phyloP scores from a whole-genome alignment of 1,140 invertebrate genomes.

The Drosophila kurseongensis region DNA sequence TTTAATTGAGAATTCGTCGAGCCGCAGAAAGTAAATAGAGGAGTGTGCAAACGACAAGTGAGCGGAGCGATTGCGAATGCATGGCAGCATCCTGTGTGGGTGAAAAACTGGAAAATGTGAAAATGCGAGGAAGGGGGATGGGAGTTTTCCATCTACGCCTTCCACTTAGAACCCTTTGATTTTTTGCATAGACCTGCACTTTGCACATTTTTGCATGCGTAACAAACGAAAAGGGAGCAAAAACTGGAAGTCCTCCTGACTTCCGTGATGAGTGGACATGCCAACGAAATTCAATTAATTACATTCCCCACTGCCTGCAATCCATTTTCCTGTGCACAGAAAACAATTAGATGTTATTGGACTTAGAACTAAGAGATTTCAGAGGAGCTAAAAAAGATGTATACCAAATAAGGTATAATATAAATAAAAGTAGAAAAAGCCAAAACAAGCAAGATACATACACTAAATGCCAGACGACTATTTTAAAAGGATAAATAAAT shows the following conservation, averaged over 20 bases:
- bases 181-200: conserved; percentile 66
- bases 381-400: background rate
- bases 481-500: background rate
- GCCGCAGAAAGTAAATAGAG: conserved; percentile 74
- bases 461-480: too few relatives aligned
- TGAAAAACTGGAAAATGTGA: background rate
- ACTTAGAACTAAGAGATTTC: background rate
- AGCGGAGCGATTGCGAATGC: conserved; percentile 39
- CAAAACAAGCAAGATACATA: too few relatives aligned
- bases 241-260: background rate
- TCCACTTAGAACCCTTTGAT: conserved; percentile 59
- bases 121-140: background rate
- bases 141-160: conserved; percentile 1
- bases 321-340: background rate
- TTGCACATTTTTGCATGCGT: conserved; percentile 60
- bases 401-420: too few relatives aligned
- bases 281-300: conserved; percentile 75
- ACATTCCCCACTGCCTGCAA: conserved; percentile 51
- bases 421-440: too few relatives aligned
- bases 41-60: conserved; percentile 67
- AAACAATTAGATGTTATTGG: background rate
- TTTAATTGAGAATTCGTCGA: conserved; percentile 78
- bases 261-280: conserved; percentile 25
- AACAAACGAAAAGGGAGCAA: conserved; percentile 42
- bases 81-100: conserved; percentile 19